These are phyloP conservation scores for Neomorphus geoffroyi DNA, from an alignment of 2,797 vertebrate genomes.

Conservation along the genomic window DNA sequence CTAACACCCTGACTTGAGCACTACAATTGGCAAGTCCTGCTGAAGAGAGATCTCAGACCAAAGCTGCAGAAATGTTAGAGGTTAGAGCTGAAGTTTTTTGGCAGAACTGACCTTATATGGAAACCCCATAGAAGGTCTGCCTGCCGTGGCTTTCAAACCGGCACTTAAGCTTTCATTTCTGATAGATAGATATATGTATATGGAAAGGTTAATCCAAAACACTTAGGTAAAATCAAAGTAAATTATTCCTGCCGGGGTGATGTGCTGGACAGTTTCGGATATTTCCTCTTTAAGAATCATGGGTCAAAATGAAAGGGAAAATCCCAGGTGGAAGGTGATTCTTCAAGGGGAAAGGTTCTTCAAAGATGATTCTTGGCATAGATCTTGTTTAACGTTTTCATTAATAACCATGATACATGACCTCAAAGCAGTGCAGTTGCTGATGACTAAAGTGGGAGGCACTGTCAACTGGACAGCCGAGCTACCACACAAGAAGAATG, in stretches of 20 bases:
- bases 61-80: slow-evolving; percentile 20
- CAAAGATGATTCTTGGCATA: not conserved
- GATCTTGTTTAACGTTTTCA: not conserved
- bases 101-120: slow-evolving; percentile 39
- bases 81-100: slow-evolving; percentile 51
- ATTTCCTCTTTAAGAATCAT: not conserved
- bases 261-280: not conserved
- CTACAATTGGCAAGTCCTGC: slow-evolving; percentile 27
- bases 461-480: not conserved
- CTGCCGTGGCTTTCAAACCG: not conserved
- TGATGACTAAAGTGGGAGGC: not conserved
- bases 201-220: not conserved
- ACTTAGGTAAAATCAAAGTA: not conserved
- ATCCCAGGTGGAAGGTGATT: not conserved
- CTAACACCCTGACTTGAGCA: slow-evolving; percentile 13
- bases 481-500: not conserved
- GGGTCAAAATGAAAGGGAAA: not conserved
- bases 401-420: not conserved
- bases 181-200: not conserved
- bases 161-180: not conserved
- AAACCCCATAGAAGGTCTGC: not conserved
- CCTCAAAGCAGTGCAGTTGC: not conserved
- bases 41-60: slow-evolving; percentile 2
- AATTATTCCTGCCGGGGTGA: not conserved
- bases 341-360: not conserved